Evolutionary conservation across 2,888 invertebrate species (phyloP).

Genomic region (Eupithecia dodoneata): DNA sequence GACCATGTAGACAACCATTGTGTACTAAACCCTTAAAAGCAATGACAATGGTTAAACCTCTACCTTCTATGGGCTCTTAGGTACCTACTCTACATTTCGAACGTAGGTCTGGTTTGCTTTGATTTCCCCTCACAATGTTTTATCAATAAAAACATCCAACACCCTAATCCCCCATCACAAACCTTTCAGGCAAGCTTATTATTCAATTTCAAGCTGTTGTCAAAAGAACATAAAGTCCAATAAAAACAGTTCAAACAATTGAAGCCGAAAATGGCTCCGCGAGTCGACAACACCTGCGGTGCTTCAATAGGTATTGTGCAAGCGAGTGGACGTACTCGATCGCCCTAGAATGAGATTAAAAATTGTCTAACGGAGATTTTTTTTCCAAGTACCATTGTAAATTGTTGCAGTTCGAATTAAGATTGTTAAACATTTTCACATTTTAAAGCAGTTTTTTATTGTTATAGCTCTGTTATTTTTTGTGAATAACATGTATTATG

Average conservation of each 20-base stretch:
- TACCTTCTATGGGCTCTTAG: no score
- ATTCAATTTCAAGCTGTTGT: constrained; percentile 18
- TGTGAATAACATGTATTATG: no score
- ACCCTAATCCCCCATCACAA: constrained; percentile 17
- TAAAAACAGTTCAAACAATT: constrained; percentile 23
- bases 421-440: background rate
- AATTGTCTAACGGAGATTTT: no score
- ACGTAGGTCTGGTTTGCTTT: background rate
- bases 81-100: background rate
- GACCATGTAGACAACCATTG: no score
- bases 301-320: background rate
- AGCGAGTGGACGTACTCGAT: background rate
- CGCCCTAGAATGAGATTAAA: background rate
- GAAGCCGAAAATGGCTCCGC: constrained; percentile 15
- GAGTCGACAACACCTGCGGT: constrained; percentile 24
- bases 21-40: no score
- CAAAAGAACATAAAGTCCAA: constrained; percentile 21
- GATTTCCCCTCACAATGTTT: background rate
- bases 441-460: no score
- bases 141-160: constrained; percentile 12
- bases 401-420: background rate
- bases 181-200: constrained; percentile 23
- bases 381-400: background rate
- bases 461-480: no score
- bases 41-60: no score